Evolutionary conservation across 1,140 invertebrate species (phyloP), one percentile per base, ranked within the genome.

Genomic region (Calosoma granatense): DNA sequence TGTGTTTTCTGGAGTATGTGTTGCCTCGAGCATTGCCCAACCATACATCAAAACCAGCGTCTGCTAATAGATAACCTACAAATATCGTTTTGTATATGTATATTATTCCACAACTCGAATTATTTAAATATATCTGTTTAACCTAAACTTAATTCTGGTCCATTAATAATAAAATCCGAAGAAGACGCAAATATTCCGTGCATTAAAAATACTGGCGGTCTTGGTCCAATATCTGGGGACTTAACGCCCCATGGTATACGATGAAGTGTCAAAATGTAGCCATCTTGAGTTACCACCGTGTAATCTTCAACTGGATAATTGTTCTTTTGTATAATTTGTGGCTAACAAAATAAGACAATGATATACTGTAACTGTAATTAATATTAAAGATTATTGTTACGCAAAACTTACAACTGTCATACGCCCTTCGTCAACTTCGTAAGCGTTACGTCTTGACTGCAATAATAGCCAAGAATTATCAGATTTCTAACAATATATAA

Each of bases 31-130:
- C 76, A 67, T 90, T 90, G 15, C 79, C 80, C 61, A 90, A 68
- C 85, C 85, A 89, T 4, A 89, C 85, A 59, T 89, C 86, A 56
- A 80, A 88, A 20, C 83, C 83, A 39, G 74, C 70, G 59, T 88
- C 20, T 12, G 51, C 51, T 22, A 53, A 22, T 14, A 53, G 21
- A 53, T 20, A 53, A 2, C 20, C 51, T 53, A 6, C 4, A 9
- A 1, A 53, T 22, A n/a, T n/a, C n/a, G n/a, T n/a, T n/a, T n/a
- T n/a, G n/a, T n/a, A n/a, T n/a, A n/a, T n/a, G 23, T 20, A 21
- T n/a, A 47, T 47, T 47, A 9, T 17, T 47, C 4, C 4, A 9
- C 4, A 14, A 14, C 4, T 6, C 4, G 9, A n/a, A 6, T 11
- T 3, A 15, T 14, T 4, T n/a, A 2, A 51, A 2, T 15, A 15